A percentile compares a stretch with the other conserved stretches of the same genome.
These are phyloP conservation scores for Eristalinus aeneus DNA, from an alignment of 2,888 invertebrate species.

Conservation along the genomic window DNA sequence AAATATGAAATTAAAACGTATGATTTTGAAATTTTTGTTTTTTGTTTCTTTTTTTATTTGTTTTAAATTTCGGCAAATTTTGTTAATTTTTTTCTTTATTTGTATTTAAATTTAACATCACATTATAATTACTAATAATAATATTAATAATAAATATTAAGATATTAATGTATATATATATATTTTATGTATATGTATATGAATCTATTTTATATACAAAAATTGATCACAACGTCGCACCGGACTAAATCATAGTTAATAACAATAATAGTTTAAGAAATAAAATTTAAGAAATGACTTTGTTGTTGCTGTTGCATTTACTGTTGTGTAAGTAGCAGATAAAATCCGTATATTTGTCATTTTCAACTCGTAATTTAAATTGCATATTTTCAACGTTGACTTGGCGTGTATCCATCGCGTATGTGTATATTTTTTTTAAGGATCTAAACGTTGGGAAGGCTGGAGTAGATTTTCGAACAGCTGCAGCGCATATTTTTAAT, in stretches of 20 bases:
- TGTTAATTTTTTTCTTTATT: slow-evolving; percentile 29
- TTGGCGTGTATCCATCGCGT: slow-evolving; percentile 18
- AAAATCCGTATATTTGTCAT: slow-evolving; percentile 24
- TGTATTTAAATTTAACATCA: slow-evolving; percentile 76
- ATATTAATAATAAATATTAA: slow-evolving; percentile 74
- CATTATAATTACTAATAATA: slow-evolving; percentile 74
- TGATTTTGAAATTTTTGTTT: slow-evolving; percentile 48
- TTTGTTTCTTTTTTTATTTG: slow-evolving; percentile 24
- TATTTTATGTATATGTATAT: slow-evolving; percentile 70
- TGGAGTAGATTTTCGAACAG: slow-evolving; percentile 1
- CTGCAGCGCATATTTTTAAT: slow-evolving; percentile 20
- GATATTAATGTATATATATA: slow-evolving; percentile 67
- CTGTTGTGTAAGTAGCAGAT: slow-evolving; percentile 36
- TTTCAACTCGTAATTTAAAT: not conserved
- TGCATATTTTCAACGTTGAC: slow-evolving; percentile 19
- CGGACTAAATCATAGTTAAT: slow-evolving; percentile 66
- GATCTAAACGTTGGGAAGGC: not conserved
- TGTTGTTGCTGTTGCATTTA: slow-evolving; percentile 16
- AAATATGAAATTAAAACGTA: slow-evolving; percentile 53
- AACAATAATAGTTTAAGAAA: slow-evolving; percentile 66
- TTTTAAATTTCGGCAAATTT: slow-evolving; percentile 32
- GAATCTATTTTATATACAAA: slow-evolving; percentile 71
- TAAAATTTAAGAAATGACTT: slow-evolving; percentile 54
- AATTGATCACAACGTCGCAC: slow-evolving; percentile 71
- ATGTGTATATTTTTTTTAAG: not conserved